phyloP scores from a whole-genome alignment of 2,113 vertebrate genomes.

The Nothoprocta pentlandii region DNA sequence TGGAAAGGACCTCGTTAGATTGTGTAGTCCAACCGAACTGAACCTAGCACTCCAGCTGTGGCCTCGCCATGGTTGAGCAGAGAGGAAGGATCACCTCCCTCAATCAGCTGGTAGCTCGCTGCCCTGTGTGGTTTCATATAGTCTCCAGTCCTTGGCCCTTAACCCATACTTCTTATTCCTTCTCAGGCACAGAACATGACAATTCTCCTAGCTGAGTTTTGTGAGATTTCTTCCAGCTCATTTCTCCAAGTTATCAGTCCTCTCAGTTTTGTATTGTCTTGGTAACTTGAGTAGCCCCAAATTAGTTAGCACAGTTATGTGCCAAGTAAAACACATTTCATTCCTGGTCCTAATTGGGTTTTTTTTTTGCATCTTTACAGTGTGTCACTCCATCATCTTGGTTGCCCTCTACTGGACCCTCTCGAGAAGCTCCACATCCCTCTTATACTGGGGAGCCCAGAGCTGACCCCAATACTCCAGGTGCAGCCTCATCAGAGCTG shows the following conservation, averaged over 20 bases:
- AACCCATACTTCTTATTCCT: not conserved
- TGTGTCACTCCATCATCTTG: not conserved
- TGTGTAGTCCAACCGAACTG: fast-evolving
- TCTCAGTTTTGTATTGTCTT: not conserved
- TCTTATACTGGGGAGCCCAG: too few species aligned
- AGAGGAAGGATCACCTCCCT: not conserved
- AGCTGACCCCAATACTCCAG: too few species aligned
- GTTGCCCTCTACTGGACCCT: too few species aligned
- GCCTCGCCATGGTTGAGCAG: not conserved
- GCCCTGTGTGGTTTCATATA: not conserved
- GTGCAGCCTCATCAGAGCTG: too few species aligned
- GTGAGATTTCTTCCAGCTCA: not conserved
- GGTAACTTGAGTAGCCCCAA: not conserved
- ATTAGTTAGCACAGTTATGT: not conserved
- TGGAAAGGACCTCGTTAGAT: not conserved
- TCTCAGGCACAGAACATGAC: not conserved
- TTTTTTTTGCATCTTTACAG: not conserved
- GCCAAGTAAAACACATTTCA: not conserved
- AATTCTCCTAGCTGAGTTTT: not conserved
- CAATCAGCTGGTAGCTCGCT: not conserved
- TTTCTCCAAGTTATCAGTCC: not conserved
- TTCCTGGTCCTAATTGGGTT: not conserved
- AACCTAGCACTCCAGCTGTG: not conserved
- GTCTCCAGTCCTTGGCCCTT: not conserved
- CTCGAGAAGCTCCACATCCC: too few species aligned